phyloP scores from a whole-genome alignment of 1,140 invertebrate genomes.

The Macrocentrus cingulum region DNA sequence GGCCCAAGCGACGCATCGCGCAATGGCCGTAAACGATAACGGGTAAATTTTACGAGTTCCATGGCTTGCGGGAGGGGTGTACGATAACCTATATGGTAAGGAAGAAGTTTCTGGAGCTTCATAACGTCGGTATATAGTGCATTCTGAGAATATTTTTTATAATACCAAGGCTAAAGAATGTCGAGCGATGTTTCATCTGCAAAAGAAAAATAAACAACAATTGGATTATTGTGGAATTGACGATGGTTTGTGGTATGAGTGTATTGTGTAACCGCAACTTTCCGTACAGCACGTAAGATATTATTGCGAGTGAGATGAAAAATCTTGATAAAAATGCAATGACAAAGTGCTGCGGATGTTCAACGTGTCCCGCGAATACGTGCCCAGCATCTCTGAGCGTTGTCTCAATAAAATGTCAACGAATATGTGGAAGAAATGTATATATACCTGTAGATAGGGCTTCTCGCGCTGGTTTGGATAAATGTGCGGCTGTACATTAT shows the following conservation, averaged over 20 bases:
- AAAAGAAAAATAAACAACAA: too few species aligned
- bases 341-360: conserved; percentile 24
- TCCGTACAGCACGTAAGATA: conserved; percentile 1
- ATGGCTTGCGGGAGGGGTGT: conserved; percentile 14
- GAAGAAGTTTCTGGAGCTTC: background rate
- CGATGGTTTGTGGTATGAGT: too few species aligned
- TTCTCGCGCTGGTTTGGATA: too few species aligned
- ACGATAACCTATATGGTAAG: conserved; percentile 25
- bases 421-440: conserved; percentile 9
- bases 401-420: conserved; percentile 25
- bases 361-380: conserved; percentile 18
- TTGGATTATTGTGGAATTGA: background rate
- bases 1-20: background rate
- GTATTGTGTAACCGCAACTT: background rate
- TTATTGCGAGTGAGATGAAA: conserved; percentile 26
- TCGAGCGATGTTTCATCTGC: too few species aligned
- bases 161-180: too few species aligned
- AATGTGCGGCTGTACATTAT: too few species aligned
- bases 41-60: conserved; percentile 28
- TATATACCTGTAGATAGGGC: background rate
- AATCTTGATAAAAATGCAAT: conserved; percentile 25
- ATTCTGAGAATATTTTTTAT: background rate
- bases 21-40: conserved; percentile 28
- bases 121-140: background rate
- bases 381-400: conserved; percentile 14